Percentiles rank a stretch among this genome's conserved stretches.
Conservation (phyloP, 2,888 invertebrate genomes). For the Noctua pronuba region DNA sequence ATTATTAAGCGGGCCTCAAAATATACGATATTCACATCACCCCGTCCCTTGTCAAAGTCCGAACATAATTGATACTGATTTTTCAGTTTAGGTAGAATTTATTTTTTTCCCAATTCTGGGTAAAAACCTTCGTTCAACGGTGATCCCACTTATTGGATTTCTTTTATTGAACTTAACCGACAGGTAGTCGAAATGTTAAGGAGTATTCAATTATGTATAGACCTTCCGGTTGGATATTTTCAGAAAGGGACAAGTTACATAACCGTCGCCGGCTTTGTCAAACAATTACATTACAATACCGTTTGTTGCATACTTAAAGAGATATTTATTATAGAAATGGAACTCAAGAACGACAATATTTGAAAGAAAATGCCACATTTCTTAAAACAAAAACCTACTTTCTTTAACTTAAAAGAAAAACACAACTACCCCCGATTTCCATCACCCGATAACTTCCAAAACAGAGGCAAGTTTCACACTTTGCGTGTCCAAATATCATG, state of each 20-base stretch:
- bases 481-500: constrained; percentile 69
- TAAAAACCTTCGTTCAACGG: constrained; percentile 22
- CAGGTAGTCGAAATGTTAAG: constrained; percentile 51
- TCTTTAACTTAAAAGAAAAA: constrained; percentile 34
- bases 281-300: constrained; percentile 40
- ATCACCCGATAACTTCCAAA: constrained; percentile 58
- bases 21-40: constrained; percentile 52
- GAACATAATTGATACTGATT: constrained; percentile 56
- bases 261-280: constrained; percentile 24
- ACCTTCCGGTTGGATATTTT: constrained; percentile 26
- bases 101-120: constrained; percentile 37
- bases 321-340: neutral
- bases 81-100: constrained; percentile 46
- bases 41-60: constrained; percentile 62
- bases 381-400: constrained; percentile 7
- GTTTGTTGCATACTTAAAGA: constrained; percentile 30
- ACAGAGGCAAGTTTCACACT: constrained; percentile 64
- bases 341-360: neutral
- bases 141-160: constrained; percentile 51
- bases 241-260: constrained; percentile 30
- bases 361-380: constrained; percentile 21
- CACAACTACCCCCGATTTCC: constrained; percentile 40
- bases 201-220: constrained; percentile 53
- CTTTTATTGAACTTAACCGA: constrained; percentile 48
- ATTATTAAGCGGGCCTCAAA: constrained; percentile 53